These are phyloP conservation scores for Lysandra coridon DNA, from an alignment of 2,888 invertebrate species.

Conservation along the genomic window DNA sequence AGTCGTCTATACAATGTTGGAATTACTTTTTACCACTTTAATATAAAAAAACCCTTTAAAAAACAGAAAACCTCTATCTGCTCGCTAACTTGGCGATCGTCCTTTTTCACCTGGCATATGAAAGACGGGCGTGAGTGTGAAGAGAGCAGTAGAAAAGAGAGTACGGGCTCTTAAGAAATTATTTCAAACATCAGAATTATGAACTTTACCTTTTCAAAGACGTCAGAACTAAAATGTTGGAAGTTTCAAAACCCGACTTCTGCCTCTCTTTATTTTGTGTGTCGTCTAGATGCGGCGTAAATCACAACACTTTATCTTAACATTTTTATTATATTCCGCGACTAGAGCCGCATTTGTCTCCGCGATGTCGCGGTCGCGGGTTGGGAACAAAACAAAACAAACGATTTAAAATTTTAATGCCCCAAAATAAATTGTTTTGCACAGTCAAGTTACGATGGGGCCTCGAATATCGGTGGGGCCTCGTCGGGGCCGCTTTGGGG, in stretches of 20 bases:
- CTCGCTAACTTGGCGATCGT: no score
- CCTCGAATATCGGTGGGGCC: not conserved
- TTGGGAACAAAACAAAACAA: constrained; percentile 58
- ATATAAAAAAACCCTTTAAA: no score
- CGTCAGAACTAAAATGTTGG: no score
- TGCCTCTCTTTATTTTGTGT: not conserved
- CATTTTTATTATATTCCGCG: constrained; percentile 36
- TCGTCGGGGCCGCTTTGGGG: not conserved
- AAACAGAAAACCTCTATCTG: no score
- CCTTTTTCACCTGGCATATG: no score
- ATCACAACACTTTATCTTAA: constrained; percentile 35
- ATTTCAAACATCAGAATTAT: no score
- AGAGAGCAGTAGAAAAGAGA: no score
- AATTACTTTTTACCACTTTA: no score
- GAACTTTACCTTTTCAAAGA: no score
- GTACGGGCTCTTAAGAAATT: no score
- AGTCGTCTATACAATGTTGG: no score
- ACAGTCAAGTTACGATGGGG: not conserved
- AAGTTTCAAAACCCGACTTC: not conserved
- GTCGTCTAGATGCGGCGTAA: constrained; percentile 29
- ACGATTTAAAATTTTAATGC: constrained; percentile 64
- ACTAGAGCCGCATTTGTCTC: constrained; percentile 35
- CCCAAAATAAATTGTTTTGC: constrained; percentile 36
- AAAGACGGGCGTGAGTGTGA: no score
- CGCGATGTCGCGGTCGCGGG: constrained; percentile 21